A percentile compares a stretch with the other conserved stretches of the same genome.
Evolutionary conservation across 2,113 vertebrate species (phyloP).

Genomic region (Eolophus roseicapilla): DNA sequence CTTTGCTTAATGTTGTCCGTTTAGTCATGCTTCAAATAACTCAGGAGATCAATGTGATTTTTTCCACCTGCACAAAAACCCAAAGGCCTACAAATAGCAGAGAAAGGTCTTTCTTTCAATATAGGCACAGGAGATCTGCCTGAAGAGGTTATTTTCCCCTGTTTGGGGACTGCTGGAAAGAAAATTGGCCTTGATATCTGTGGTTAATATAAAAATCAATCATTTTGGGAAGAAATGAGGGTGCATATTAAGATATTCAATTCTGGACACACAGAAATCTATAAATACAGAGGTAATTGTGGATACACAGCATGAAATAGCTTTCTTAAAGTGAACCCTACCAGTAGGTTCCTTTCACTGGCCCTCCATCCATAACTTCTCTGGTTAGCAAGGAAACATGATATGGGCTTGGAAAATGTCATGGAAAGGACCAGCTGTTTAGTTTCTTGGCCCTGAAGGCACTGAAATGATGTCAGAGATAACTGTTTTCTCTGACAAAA

Average conservation of each 20-base stretch:
- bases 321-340: background rate
- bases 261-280: background rate
- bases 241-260: background rate
- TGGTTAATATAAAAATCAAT: background rate
- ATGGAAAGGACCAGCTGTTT: background rate
- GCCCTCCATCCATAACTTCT: background rate
- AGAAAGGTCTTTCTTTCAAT: background rate
- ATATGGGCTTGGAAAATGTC: background rate
- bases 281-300: background rate
- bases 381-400: background rate
- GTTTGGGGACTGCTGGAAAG: background rate
- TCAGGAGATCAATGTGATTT: background rate
- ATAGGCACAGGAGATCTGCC: background rate
- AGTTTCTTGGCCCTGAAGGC: background rate
- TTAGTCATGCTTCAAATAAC: background rate
- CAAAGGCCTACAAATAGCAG: background rate
- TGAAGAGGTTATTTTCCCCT: background rate
- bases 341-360: background rate
- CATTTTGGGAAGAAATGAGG: background rate
- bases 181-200: background rate
- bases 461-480: constrained; percentile 22
- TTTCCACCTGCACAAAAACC: background rate
- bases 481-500: constrained; percentile 10
- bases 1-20: background rate
- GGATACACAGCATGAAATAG: background rate